phyloP scores from a whole-genome alignment of 2,113 vertebrate genomes.

The Pachypanchax playfairii region DNA sequence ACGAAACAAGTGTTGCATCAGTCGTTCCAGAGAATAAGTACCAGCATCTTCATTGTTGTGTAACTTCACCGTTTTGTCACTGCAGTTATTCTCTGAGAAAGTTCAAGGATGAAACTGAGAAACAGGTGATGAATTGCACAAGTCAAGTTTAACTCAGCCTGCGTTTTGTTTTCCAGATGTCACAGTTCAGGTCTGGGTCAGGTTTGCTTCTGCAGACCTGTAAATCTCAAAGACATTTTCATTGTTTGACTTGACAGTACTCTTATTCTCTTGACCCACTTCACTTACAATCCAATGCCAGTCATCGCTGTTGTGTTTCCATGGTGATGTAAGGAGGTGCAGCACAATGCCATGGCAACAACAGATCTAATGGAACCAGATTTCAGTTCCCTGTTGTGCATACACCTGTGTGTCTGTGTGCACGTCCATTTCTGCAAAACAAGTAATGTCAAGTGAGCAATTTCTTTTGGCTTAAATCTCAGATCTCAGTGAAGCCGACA shows the following conservation, averaged over 20 bases:
- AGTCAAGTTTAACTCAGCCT: neutral
- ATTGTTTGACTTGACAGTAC: slow-evolving; percentile 2
- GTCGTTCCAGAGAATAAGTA: neutral
- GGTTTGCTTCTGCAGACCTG: neutral
- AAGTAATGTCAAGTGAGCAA: neutral
- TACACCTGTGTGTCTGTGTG: slow-evolving; percentile 31
- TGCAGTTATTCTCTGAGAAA: too few relatives aligned
- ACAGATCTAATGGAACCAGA: slow-evolving; percentile 32
- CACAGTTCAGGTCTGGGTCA: neutral
- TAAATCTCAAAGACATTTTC: neutral
- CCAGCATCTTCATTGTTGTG: fast-evolving
- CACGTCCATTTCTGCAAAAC: slow-evolving; percentile 6
- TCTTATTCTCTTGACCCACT: slow-evolving; percentile 54
- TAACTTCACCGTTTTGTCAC: neutral
- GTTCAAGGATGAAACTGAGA: neutral
- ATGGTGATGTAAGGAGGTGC: slow-evolving; percentile 71
- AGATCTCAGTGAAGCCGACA: too few relatives aligned
- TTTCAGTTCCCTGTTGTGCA: slow-evolving; percentile 28
- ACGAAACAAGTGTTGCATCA: neutral
- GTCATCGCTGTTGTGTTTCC: slow-evolving; percentile 71
- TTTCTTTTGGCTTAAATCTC: neutral
- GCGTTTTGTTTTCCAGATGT: neutral
- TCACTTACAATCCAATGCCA: slow-evolving; percentile 44
- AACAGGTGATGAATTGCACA: neutral
- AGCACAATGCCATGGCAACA: slow-evolving; percentile 69